Conservation (phyloP, 2,888 invertebrate genomes). For the Xylota segnis region DNA sequence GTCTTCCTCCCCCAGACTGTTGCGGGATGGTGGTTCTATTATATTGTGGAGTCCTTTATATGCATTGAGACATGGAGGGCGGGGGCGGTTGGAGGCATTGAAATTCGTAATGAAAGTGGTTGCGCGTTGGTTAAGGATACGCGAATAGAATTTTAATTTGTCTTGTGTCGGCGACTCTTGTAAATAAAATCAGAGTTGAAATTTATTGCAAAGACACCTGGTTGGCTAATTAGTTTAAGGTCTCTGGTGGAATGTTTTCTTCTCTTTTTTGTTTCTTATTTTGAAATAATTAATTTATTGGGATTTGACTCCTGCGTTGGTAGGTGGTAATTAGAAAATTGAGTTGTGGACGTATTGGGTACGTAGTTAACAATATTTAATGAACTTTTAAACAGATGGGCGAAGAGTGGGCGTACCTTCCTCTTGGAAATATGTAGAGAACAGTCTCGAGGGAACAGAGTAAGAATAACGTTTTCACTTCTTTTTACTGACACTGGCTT, state of each 20-base stretch:
- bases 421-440: not conserved
- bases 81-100: not conserved
- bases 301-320: not conserved
- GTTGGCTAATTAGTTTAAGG: slow-evolving; percentile 3
- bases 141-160: slow-evolving; percentile 51
- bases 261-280: not conserved
- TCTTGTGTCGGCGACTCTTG: not conserved
- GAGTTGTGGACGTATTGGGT: not conserved
- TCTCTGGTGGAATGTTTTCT: not conserved
- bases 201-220: slow-evolving; percentile 12
- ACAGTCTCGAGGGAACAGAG: too few species aligned
- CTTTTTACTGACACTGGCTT: too few species aligned
- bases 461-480: too few species aligned
- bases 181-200: slow-evolving; percentile 8
- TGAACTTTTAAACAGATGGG: not conserved
- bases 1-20: not conserved
- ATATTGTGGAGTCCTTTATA: not conserved
- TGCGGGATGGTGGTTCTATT: not conserved
- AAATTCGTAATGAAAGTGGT: slow-evolving; percentile 5
- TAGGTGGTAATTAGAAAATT: slow-evolving; percentile 1
- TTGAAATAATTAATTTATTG: slow-evolving; percentile 12
- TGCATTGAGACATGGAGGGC: not conserved
- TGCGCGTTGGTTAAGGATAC: slow-evolving; percentile 4
- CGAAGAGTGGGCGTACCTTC: not conserved
- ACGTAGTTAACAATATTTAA: not conserved